Base-by-base conservation (phyloP, 2,113 vertebrate genomes). In the Grallaria varia region DNA sequence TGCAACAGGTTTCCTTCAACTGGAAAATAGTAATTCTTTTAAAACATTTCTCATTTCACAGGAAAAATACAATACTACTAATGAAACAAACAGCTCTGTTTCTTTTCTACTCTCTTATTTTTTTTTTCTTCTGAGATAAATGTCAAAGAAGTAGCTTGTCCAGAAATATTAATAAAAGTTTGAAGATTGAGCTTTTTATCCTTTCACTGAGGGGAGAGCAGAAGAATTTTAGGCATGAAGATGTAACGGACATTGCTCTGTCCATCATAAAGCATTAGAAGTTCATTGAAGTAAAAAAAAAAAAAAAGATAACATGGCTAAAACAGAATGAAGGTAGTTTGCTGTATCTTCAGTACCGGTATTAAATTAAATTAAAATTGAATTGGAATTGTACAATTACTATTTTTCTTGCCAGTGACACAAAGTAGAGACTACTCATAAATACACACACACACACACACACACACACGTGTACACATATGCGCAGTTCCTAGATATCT, bases 401-500 rank as follows among this genome's bases (percentile, higher is more conserved):
- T 13, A 1, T 12, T 27, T 24, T 18, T 79, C 58, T 68, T 73
- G 1, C 10, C 8, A 76, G n/a, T 72, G 19, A 33, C 10, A 37
- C 5, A 47, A 76, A 71, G 6, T 18, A 33, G 23, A 42, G 4
- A 8, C 1, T 67, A 12, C 33, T 69, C 19, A 24, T 37, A 80
- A 60, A 55, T 47, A 68, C 2, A 8, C 2, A 60, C 3, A 14
- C 8, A 62, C 4, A 33, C 9, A 22, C 1, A 0, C 2, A 60
- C 4, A 33, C 8, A 22, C 1, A 1, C 1, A 2, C 4, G 1
- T 16, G 5, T 39, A 25, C 1, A 33, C 9, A 23, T 10, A 12
- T 3, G 17, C 0, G 35, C 4, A 39, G 1, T 35, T 52, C 14
- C 12, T 33, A 23, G 27, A 7, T 64, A 55, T 35, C 3, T 63